These are phyloP conservation scores for Leucophenga varia DNA, from an alignment of 1,140 invertebrate species.

Conservation along the genomic window DNA sequence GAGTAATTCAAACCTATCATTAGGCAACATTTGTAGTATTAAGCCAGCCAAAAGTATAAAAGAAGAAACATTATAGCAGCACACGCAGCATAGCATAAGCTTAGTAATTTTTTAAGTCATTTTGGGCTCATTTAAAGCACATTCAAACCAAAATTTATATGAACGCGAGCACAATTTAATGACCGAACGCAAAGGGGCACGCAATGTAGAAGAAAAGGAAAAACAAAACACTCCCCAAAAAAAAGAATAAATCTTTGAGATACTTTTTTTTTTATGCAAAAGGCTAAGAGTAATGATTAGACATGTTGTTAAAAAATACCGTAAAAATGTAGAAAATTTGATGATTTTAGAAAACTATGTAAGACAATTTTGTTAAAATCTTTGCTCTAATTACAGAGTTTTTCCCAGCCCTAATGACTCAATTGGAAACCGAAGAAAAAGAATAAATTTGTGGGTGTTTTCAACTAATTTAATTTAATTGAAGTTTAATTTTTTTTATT, in stretches of 20 bases:
- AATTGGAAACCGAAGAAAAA: no score
- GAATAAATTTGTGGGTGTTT: no score
- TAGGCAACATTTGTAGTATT: no score
- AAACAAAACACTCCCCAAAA: background rate
- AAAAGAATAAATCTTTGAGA: no score
- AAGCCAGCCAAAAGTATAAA: no score
- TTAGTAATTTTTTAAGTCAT: background rate
- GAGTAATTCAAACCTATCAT: no score
- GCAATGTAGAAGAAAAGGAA: background rate
- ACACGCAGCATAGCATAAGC: background rate
- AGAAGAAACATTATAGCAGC: no score
- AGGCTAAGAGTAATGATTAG: background rate
- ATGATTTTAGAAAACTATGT: background rate
- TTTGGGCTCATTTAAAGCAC: slow-evolving; percentile 11
- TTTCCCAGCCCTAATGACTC: no score
- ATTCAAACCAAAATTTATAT: slow-evolving; percentile 5
- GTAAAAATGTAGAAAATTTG: background rate
- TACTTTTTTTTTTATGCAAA: background rate
- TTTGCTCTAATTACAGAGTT: no score
- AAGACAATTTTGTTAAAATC: no score
- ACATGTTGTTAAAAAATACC: background rate
- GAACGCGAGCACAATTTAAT: slow-evolving; percentile 8
- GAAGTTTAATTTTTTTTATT: no score
- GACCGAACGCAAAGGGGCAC: background rate
- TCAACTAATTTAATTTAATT: no score